Evolutionary conservation across 2,113 vertebrate genomes (phyloP).

Genomic region (Phyllostomus hastatus): DNA sequence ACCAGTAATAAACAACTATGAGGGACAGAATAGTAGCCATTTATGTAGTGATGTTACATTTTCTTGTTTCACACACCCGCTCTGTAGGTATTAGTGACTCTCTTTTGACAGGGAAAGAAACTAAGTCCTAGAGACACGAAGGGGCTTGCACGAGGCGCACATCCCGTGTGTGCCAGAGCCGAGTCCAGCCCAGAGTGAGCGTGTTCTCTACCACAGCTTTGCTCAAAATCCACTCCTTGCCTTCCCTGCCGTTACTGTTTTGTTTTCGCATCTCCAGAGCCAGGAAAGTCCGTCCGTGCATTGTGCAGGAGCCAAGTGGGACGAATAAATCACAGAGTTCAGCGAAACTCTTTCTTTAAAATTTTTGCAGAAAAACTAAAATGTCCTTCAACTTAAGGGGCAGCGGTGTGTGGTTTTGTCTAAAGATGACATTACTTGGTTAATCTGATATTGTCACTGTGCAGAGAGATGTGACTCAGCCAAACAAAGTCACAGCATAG

Average conservation of each 20-base stretch:
- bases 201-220: background rate
- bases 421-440: background rate
- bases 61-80: background rate
- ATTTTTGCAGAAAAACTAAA: background rate
- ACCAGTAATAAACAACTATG: background rate
- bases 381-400: background rate
- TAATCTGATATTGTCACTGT: background rate
- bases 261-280: background rate
- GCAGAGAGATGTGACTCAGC: background rate
- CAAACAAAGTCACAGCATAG: background rate
- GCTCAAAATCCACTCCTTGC: background rate
- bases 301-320: background rate
- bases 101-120: background rate
- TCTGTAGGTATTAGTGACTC: background rate
- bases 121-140: background rate
- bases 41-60: rapidly evolving
- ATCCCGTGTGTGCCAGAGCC: background rate
- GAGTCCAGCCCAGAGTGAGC: background rate
- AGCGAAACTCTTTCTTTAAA: background rate
- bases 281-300: background rate
- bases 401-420: background rate
- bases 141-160: background rate
- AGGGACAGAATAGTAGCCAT: too few species aligned
- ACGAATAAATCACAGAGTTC: background rate
- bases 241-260: background rate